phyloP scores from a whole-genome alignment of 2,888 invertebrate genomes.

The Dynastes tityus region DNA sequence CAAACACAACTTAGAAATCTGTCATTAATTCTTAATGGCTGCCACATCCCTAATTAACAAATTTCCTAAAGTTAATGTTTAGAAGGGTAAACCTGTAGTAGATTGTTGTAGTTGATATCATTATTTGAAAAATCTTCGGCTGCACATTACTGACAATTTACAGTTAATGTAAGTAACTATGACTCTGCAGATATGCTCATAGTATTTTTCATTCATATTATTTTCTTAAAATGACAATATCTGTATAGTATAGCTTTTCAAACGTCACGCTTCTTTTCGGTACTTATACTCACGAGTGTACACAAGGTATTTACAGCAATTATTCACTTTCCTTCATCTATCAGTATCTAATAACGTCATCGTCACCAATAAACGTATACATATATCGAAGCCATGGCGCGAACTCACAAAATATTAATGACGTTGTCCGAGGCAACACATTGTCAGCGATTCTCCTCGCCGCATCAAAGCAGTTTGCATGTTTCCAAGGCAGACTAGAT shows the following conservation, averaged over 20 bases:
- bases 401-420: constrained; percentile 38
- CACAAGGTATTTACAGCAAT: neutral
- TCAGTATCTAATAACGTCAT: neutral
- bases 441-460: constrained; percentile 41
- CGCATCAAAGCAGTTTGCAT: constrained; percentile 33
- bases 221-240: neutral
- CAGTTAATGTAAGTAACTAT: no score
- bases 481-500: constrained; percentile 42
- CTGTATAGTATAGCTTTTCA: neutral
- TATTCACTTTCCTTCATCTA: neutral
- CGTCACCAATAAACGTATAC: constrained; percentile 8
- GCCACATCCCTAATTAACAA: no score
- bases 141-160: no score
- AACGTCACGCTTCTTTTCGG: neutral
- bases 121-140: no score
- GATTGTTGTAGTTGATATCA: no score
- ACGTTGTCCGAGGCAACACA: constrained; percentile 17
- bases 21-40: no score
- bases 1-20: no score
- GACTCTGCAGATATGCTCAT: no score
- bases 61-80: no score
- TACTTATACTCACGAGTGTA: neutral
- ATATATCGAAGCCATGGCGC: constrained; percentile 19
- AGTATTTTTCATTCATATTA: no score
- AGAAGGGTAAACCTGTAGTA: no score